A percentile compares a stretch with the other conserved stretches of the same genome.
These are phyloP conservation scores for Botia almorhae DNA, from an alignment of 2,797 vertebrate species.

Conservation along the genomic window DNA sequence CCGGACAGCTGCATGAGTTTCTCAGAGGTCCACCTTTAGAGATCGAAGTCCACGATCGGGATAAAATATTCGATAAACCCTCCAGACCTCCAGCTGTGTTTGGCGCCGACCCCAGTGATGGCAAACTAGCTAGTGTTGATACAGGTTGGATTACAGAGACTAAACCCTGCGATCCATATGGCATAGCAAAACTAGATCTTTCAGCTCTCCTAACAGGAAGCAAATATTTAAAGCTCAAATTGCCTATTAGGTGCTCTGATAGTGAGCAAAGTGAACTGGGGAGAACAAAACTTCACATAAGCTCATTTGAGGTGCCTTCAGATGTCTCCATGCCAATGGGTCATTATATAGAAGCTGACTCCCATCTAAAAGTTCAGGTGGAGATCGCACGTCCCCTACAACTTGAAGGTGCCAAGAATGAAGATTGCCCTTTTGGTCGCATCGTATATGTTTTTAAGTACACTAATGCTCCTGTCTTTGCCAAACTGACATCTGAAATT, in stretches of 20 bases:
- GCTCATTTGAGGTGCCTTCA: conserved; percentile 4
- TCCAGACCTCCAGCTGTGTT: conserved; percentile 61
- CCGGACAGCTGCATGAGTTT: conserved; percentile 73
- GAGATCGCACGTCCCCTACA: conserved; percentile 75
- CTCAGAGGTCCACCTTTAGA: conserved; percentile 80
- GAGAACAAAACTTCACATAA: conserved; percentile 5
- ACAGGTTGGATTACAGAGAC: conserved; percentile 52
- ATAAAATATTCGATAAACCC: conserved; percentile 68
- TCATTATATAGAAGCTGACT: conserved; percentile 76
- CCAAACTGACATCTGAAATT: conserved; percentile 75
- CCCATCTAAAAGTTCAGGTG: conserved; percentile 80
- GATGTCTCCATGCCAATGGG: conserved; percentile 66
- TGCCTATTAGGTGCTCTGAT: conserved; percentile 75
- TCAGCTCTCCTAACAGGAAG: conserved; percentile 77
- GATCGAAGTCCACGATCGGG: conserved; percentile 86
- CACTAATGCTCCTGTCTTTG: conserved; percentile 62
- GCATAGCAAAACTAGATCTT: conserved; percentile 77
- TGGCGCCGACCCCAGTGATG: conserved; percentile 65
- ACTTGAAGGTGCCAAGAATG: neutral
- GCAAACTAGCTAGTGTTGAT: conserved; percentile 54
- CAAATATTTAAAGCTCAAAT: conserved; percentile 69
- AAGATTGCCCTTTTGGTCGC: conserved; percentile 70
- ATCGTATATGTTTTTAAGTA: conserved; percentile 78
- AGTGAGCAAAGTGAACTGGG: conserved; percentile 21
- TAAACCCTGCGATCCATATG: conserved; percentile 68